Evolutionary conservation across 1,140 invertebrate genomes (phyloP).

Genomic region (Lasaia peninsularis): DNA sequence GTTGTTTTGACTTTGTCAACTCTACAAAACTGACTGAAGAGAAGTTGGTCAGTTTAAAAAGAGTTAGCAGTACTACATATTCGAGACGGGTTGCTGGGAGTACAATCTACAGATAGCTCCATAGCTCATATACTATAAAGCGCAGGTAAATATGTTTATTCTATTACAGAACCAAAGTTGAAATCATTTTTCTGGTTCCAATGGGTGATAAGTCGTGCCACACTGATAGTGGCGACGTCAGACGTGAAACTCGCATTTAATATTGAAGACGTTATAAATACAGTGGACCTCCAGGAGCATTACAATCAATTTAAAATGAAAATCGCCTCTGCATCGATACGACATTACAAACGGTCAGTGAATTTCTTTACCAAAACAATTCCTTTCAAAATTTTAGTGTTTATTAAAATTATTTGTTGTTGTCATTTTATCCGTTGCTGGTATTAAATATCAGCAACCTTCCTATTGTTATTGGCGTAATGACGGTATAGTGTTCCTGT

Average conservation of each 20-base stretch:
- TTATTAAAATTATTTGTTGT: neutral
- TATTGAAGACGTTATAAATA: conserved; percentile 48
- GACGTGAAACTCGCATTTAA: conserved; percentile 39
- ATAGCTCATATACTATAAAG: neutral
- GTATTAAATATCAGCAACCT: too few relatives aligned
- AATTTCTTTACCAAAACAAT: neutral
- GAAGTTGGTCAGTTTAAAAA: too few relatives aligned
- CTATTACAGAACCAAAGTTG: conserved; percentile 25
- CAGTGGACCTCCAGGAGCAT: conserved; percentile 47
- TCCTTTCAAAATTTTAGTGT: neutral
- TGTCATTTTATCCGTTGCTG: neutral
- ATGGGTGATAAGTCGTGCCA: conserved; percentile 55
- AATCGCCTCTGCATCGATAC: conserved; percentile 41
- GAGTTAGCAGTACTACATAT: neutral
- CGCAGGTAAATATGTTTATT: neutral
- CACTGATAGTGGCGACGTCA: conserved; percentile 33
- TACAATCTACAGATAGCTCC: neutral
- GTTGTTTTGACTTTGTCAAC: too few relatives aligned
- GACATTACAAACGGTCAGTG: conserved; percentile 42
- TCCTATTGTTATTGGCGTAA: too few relatives aligned
- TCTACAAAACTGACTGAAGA: too few relatives aligned
- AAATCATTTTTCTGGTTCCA: conserved; percentile 61
- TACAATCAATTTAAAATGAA: conserved; percentile 62
- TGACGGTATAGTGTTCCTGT: too few relatives aligned
- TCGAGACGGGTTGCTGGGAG: neutral